A percentile compares a stretch with the other conserved stretches of the same genome.
Evolutionary conservation across 2,888 invertebrate genomes (phyloP).

Genomic region (Netelia fuscicornis): DNA sequence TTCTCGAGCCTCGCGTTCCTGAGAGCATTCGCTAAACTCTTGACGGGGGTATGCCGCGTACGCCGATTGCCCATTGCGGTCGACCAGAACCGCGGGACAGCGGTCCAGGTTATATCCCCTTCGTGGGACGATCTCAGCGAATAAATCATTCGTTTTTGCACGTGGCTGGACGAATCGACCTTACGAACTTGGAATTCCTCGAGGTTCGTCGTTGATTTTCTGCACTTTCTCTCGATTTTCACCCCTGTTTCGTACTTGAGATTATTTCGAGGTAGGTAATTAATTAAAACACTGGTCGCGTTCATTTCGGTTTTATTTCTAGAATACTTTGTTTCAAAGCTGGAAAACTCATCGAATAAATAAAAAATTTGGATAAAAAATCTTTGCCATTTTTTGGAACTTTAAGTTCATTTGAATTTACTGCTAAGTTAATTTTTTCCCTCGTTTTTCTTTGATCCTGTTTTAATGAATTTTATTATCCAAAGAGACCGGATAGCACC

Average conservation of each 20-base stretch:
- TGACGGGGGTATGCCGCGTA: conserved; percentile 33
- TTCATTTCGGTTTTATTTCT: too few species aligned
- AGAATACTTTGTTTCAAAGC: too few species aligned
- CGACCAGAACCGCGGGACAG: conserved; percentile 38
- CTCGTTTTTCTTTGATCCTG: too few species aligned
- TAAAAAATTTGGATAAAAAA: too few species aligned
- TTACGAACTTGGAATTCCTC: conserved; percentile 27
- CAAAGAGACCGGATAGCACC: too few species aligned
- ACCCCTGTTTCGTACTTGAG: neutral
- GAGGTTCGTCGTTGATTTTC: conserved; percentile 13
- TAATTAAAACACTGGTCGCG: too few species aligned
- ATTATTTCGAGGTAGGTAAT: neutral
- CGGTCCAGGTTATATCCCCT: conserved; percentile 35
- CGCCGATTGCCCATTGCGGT: conserved; percentile 50
- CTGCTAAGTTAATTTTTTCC: too few species aligned
- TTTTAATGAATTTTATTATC: too few species aligned
- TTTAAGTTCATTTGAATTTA: too few species aligned
- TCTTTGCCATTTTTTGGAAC: too few species aligned
- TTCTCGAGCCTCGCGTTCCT: conserved; percentile 29
- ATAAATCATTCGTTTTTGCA: neutral
- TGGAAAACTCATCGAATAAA: too few species aligned
- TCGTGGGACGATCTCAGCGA: neutral
- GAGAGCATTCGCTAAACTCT: conserved; percentile 41
- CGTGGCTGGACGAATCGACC: neutral
- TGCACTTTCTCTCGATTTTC: neutral